These are phyloP conservation scores for Ameiurus melas DNA, from an alignment of 2,113 vertebrate species.

Conservation along the genomic window DNA sequence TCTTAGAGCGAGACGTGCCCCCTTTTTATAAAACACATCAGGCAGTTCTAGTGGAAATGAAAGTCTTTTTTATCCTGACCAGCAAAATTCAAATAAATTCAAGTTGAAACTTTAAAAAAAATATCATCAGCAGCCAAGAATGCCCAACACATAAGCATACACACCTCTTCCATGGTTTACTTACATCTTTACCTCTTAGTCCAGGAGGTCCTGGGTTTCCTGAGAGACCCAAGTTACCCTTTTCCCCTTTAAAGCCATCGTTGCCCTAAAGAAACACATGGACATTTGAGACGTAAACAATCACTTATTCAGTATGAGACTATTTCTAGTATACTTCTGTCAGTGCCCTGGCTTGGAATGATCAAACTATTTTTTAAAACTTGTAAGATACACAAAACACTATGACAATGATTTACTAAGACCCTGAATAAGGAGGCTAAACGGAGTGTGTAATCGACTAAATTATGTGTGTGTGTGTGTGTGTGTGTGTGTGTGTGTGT, in stretches of 20 bases:
- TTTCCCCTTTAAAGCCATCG: constrained; percentile 75
- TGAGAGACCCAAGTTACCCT: constrained; percentile 70
- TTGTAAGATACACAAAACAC: background rate
- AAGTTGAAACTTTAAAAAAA: background rate
- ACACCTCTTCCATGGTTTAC: constrained; percentile 66
- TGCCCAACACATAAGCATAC: background rate
- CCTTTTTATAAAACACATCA: background rate
- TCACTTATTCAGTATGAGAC: background rate
- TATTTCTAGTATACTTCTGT: background rate
- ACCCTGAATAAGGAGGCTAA: background rate
- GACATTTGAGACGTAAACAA: background rate
- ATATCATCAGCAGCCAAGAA: background rate
- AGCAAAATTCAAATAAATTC: background rate
- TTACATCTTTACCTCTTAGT: constrained; percentile 95
- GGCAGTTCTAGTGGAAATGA: background rate
- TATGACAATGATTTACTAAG: background rate
- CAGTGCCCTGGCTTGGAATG: background rate
- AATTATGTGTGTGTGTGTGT: background rate
- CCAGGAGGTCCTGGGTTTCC: constrained; percentile 77
- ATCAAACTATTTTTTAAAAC: background rate
- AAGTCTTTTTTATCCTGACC: background rate
- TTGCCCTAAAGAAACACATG: constrained; percentile 72
- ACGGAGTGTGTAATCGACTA: background rate
- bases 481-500: background rate
- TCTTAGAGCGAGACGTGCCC: background rate